Evolutionary conservation across 2,888 invertebrate species (phyloP).

Genomic region (Stictocephala bisonia): DNA sequence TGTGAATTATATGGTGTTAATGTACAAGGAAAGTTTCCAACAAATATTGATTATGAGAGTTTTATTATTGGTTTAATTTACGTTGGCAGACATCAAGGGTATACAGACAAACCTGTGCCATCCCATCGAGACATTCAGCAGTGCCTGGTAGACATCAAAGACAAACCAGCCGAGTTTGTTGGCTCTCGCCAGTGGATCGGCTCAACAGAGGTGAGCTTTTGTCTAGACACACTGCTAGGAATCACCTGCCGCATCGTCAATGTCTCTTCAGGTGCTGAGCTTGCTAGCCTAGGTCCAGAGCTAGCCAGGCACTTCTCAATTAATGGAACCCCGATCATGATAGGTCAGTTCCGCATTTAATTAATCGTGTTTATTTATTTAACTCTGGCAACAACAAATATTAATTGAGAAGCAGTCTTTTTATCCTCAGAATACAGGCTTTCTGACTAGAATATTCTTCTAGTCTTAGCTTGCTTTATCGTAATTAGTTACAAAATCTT

Average conservation of each 20-base stretch:
- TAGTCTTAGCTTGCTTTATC: too few relatives aligned
- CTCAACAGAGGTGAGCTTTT: constrained; percentile 95
- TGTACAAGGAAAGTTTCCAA: too few relatives aligned
- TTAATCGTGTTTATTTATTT: too few relatives aligned
- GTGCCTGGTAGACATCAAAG: constrained; percentile 93
- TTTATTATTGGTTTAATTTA: too few relatives aligned
- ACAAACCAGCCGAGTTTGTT: constrained; percentile 88
- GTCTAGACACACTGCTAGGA: constrained; percentile 82
- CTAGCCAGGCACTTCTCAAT: constrained; percentile 90
- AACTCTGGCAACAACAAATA: background rate
- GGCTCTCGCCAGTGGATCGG: constrained; percentile 98
- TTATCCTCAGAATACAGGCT: background rate
- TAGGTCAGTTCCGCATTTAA: constrained; percentile 73
- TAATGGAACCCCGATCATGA: constrained; percentile 98
- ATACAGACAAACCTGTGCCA: constrained; percentile 80
- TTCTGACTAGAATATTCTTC: too few relatives aligned
- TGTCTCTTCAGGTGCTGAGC: constrained; percentile 86
- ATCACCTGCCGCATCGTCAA: constrained; percentile 84
- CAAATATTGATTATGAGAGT: too few relatives aligned
- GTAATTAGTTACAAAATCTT: too few relatives aligned
- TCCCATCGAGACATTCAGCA: constrained; percentile 90
- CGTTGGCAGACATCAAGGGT: constrained; percentile 84
- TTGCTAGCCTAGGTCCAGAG: constrained; percentile 82
- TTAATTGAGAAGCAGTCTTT: background rate
- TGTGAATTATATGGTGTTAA: too few relatives aligned